Base-by-base conservation (phyloP, 2,113 vertebrate species). In the Nycticryphes semicollaris region DNA sequence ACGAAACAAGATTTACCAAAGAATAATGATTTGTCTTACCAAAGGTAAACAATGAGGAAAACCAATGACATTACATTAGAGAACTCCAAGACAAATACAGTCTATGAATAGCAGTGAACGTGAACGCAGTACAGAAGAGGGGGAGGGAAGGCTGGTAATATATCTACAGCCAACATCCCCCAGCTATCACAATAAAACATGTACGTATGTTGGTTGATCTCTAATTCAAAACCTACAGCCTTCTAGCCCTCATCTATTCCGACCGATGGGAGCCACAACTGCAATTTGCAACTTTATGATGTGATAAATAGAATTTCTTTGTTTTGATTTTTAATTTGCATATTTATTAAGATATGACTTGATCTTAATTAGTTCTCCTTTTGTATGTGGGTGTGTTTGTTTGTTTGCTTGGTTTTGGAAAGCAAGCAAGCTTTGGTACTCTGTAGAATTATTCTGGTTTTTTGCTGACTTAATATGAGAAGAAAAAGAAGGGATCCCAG, bases 291-390 rank as follows among this genome's bases (percentile, higher is more conserved):
- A 96, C 94, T 98, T 98, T 96, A 93, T 95, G 97, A 98, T 98
- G 97, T 98, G 98, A 98, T 97, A 98, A 98, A 98, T 94, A 97
- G 95, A 98, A 97, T 97, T 96, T 94, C 96, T 97, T 98, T 97
- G 97, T 96, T 98, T 98, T 98, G 94, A 97, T 98, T 98, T 98
- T 97, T 95, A 94, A 98, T 98, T 98, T 98, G 94, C 98, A 98
- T 98, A 96, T 97, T 98, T 98, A 98, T 98, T 98, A 97, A 98
- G 96, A 98, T 97, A 98, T 94, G 97, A 98, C 96, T 96, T 92
- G 89, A 96, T 97, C 97, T 98, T 98, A 98, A 98, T 98, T 98
- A 98, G 96, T 97, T 98, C 91, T 97, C 84, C 88, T 95, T 93
- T 97, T 96, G 30, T 94, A 35, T 83, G 59, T 88, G 84, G 74